phyloP scores from a whole-genome alignment of 2,113 vertebrate genomes.

The Muntiacus reevesi region DNA sequence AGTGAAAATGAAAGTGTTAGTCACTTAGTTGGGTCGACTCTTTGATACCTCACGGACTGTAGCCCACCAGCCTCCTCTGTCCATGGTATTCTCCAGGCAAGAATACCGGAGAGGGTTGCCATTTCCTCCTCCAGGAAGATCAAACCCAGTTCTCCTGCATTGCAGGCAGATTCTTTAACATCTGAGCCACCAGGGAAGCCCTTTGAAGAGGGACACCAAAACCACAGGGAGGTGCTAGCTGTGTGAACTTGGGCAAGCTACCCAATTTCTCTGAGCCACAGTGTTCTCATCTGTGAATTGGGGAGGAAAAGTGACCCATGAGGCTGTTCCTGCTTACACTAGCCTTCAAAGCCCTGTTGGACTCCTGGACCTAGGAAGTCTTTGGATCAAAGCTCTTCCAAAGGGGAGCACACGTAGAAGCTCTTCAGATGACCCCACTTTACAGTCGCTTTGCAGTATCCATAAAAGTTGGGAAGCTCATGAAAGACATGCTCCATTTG shows the following conservation, averaged over 20 bases:
- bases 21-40: accelerated
- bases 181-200: neutral
- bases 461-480: neutral
- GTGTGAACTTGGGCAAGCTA: neutral
- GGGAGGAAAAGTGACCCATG: neutral
- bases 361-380: neutral
- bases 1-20: neutral
- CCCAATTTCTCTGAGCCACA: neutral
- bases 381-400: neutral
- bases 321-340: neutral
- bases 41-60: neutral
- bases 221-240: neutral
- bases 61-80: neutral
- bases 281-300: neutral
- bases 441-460: neutral
- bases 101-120: neutral
- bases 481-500: neutral
- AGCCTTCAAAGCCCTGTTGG: neutral
- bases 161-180: neutral
- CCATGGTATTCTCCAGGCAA: neutral
- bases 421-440: neutral
- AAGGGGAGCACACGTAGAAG: neutral
- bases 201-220: neutral
- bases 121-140: neutral
- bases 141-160: neutral